Conservation (phyloP, 2,888 invertebrate species). For the Altica lythri region DNA sequence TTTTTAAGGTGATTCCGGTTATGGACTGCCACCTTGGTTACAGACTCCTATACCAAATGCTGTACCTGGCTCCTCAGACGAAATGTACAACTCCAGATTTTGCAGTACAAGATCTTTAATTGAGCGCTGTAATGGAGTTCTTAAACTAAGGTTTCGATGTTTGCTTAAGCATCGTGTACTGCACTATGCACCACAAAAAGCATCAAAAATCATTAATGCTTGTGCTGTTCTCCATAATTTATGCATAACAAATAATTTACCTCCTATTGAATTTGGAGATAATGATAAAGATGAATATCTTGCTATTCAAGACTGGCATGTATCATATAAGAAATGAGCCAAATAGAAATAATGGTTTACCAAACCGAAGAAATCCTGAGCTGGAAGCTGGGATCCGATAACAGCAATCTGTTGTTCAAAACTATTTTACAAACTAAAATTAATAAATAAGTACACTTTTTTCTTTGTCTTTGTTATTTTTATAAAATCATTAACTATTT, state of each 20-base stretch:
- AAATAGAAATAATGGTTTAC: no score
- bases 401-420: no score
- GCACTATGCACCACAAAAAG: neutral
- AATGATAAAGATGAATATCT: neutral
- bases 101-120: neutral
- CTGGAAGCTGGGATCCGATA: no score
- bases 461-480: no score
- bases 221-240: neutral
- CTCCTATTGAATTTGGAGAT: neutral
- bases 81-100: neutral
- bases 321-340: no score
- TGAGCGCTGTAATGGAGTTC: neutral
- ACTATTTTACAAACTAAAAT: no score
- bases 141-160: neutral
- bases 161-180: constrained; percentile 5
- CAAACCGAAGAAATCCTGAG: no score
- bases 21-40: neutral
- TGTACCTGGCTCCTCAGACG: no score
- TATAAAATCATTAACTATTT: no score
- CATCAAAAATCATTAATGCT: neutral
- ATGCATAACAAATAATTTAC: neutral
- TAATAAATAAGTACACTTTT: no score
- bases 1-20: constrained; percentile 4
- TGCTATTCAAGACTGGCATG: no score
- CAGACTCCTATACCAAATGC: neutral